Evolutionary conservation across 2,797 vertebrate genomes (phyloP).

Genomic region (Cichlasoma orientale): DNA sequence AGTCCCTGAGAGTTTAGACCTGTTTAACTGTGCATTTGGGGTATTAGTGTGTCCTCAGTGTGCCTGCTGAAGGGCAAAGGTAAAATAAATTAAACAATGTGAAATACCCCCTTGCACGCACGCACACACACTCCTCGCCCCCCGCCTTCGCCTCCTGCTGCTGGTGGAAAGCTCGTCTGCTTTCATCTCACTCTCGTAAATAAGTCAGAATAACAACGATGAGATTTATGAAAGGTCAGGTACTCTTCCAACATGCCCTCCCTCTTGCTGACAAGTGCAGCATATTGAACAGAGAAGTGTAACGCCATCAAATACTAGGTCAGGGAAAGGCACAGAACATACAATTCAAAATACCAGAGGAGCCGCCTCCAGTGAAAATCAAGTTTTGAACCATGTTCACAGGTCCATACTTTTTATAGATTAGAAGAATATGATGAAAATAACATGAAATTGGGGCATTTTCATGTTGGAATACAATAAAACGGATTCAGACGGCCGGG

Average conservation of each 20-base stretch:
- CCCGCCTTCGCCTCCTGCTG: background rate
- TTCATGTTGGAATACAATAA: background rate
- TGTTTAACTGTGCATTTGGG: constrained; percentile 23
- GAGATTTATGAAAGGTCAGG: constrained; percentile 38
- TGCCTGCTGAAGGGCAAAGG: constrained; percentile 40
- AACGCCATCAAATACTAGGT: constrained; percentile 17
- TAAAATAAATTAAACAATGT: constrained; percentile 50
- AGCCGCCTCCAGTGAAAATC: background rate
- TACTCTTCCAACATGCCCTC: background rate
- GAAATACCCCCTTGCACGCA: constrained; percentile 1
- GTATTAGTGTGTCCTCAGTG: constrained; percentile 28
- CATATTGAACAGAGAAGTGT: constrained; percentile 7
- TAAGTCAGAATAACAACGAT: constrained; percentile 47
- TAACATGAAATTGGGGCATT: background rate
- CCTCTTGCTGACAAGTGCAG: background rate
- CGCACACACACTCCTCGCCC: background rate
- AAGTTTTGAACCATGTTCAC: background rate
- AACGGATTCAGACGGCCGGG: too few relatives aligned
- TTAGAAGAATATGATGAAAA: background rate
- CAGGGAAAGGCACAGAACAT: constrained; percentile 3
- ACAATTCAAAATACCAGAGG: background rate
- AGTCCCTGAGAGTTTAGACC: constrained; percentile 22
- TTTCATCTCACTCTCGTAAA: constrained; percentile 54
- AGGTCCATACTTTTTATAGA: background rate
- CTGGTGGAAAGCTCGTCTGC: constrained; percentile 15